A percentile compares a stretch with the other conserved stretches of the same genome.
Conservation (phyloP, 2,888 invertebrate genomes). For the Cordylochernes scorpioides region DNA sequence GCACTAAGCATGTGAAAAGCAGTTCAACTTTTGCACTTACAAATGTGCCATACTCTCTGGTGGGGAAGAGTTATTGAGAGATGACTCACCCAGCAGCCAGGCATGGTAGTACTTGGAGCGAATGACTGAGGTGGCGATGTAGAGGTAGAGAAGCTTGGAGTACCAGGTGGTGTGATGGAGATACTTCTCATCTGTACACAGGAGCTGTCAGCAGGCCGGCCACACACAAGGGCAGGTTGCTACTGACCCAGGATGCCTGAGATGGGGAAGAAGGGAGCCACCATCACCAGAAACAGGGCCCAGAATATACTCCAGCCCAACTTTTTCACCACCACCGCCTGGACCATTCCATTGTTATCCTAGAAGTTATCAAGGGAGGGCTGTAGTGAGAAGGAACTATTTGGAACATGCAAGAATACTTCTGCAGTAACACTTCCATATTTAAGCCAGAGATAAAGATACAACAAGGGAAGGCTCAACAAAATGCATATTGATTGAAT, state of each 20-base stretch:
- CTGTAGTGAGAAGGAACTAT: too few relatives aligned
- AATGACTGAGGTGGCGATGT: slow-evolving; percentile 43
- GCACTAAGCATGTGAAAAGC: too few relatives aligned
- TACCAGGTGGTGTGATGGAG: slow-evolving; percentile 29
- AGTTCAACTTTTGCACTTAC: too few relatives aligned
- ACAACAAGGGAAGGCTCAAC: too few relatives aligned
- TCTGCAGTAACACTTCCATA: too few relatives aligned
- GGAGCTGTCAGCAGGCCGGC: slow-evolving; percentile 14
- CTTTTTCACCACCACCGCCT: slow-evolving; percentile 36
- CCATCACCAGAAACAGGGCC: slow-evolving; percentile 27
- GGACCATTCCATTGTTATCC: slow-evolving; percentile 30
- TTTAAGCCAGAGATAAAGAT: too few relatives aligned
- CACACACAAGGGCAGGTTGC: too few relatives aligned
- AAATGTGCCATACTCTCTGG: too few relatives aligned
- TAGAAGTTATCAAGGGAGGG: too few relatives aligned
- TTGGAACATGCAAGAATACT: too few relatives aligned
- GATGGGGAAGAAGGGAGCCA: slow-evolving; percentile 37
- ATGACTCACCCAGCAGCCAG: slow-evolving; percentile 44
- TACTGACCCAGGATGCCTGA: slow-evolving; percentile 35
- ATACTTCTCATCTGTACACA: slow-evolving; percentile 37
- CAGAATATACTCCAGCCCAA: slow-evolving; percentile 39
- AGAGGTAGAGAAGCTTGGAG: slow-evolving; percentile 44
- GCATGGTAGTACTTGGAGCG: slow-evolving; percentile 87
- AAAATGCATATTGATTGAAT: too few relatives aligned
- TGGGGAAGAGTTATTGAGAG: too few relatives aligned